These are phyloP conservation scores for Danaus chrysippus DNA, from an alignment of 2,888 invertebrate genomes.

Conservation along the genomic window DNA sequence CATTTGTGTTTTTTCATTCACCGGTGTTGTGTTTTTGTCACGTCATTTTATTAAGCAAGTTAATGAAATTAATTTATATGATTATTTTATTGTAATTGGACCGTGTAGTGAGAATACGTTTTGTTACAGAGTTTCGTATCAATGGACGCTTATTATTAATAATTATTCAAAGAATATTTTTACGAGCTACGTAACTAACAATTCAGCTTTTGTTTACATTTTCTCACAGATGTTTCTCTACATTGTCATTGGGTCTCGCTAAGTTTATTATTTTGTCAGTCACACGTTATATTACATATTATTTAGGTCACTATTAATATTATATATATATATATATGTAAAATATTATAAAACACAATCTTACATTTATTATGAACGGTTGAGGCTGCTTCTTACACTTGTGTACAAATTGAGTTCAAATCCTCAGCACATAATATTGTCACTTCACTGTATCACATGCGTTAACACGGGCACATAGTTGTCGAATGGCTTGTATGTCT, in stretches of 20 bases:
- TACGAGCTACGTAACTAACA: slow-evolving; percentile 33
- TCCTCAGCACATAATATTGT: slow-evolving; percentile 73
- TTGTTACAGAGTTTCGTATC: neutral
- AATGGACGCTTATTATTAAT: slow-evolving; percentile 11
- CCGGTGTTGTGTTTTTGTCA: slow-evolving; percentile 11
- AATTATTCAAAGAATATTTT: slow-evolving; percentile 31
- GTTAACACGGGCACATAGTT: slow-evolving; percentile 69
- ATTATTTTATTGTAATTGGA: slow-evolving; percentile 18
- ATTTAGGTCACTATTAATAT: slow-evolving; percentile 64
- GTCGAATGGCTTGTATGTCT: slow-evolving; percentile 46
- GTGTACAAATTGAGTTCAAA: slow-evolving; percentile 38
- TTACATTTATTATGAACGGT: slow-evolving; percentile 72
- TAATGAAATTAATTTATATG: slow-evolving; percentile 11
- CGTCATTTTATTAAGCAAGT: neutral
- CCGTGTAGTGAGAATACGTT: slow-evolving; percentile 18
- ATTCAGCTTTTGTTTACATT: slow-evolving; percentile 59
- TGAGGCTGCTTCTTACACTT: slow-evolving; percentile 71
- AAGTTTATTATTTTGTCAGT: slow-evolving; percentile 62
- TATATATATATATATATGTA: neutral
- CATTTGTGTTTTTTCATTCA: slow-evolving; percentile 20
- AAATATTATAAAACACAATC: slow-evolving; percentile 49
- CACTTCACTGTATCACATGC: slow-evolving; percentile 59
- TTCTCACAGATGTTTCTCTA: slow-evolving; percentile 74
- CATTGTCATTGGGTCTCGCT: slow-evolving; percentile 71
- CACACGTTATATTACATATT: slow-evolving; percentile 60